These are phyloP conservation scores for Euclidia mi DNA, from an alignment of 2,888 invertebrate genomes.

Conservation along the genomic window DNA sequence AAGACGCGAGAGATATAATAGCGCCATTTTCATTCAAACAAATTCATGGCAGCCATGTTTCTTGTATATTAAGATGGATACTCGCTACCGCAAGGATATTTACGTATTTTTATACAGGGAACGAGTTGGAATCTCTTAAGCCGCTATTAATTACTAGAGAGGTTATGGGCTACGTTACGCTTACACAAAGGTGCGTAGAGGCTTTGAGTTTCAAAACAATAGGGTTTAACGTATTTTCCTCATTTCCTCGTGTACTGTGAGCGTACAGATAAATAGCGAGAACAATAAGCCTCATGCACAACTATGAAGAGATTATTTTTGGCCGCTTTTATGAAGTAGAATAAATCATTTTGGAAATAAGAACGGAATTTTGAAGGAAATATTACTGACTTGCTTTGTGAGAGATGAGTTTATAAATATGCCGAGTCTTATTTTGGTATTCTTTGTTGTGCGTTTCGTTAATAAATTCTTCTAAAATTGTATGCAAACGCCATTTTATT, in stretches of 20 bases:
- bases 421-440: no score
- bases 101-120: neutral
- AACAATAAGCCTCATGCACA: slow-evolving; percentile 18
- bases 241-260: slow-evolving; percentile 4
- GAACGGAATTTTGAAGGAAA: no score
- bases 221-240: slow-evolving; percentile 17
- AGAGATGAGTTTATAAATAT: no score
- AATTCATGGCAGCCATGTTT: neutral
- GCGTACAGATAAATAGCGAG: slow-evolving; percentile 7
- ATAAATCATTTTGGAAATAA: no score
- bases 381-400: no score
- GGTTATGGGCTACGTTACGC: neutral
- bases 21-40: slow-evolving; percentile 16
- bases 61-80: slow-evolving; percentile 7
- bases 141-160: slow-evolving; percentile 1
- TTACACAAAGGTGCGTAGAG: slow-evolving; percentile 4
- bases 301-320: slow-evolving; percentile 2
- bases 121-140: neutral
- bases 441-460: no score
- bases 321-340: neutral
- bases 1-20: slow-evolving; percentile 1
- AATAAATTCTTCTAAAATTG: no score
- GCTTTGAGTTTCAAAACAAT: slow-evolving; percentile 17
- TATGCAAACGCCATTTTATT: no score
- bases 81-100: no score